A percentile compares a stretch with the other conserved stretches of the same genome.
Conservation (phyloP, 64 coral and sea anemone genomes). For the Actinia tenebrosa region DNA sequence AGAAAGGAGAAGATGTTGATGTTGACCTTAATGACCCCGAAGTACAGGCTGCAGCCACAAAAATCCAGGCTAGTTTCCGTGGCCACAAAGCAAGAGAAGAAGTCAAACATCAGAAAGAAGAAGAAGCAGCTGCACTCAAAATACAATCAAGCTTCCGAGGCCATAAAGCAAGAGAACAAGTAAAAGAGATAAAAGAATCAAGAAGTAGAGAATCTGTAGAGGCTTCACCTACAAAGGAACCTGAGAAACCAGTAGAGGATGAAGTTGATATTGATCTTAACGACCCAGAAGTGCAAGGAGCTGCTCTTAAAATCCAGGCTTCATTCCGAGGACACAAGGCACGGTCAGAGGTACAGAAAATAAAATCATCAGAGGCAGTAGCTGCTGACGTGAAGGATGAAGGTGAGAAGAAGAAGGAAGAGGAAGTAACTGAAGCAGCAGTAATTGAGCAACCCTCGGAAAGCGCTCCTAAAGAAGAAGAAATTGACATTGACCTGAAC, state of each 20-base stretch:
- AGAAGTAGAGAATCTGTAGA: constrained; percentile 36
- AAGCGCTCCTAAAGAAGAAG: constrained; percentile 24
- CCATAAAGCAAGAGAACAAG: constrained; percentile 75
- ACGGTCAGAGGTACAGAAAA: constrained; percentile 56
- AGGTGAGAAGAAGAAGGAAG: background rate
- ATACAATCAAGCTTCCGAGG: constrained; percentile 86
- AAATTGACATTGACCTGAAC: constrained; percentile 60
- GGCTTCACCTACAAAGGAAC: background rate
- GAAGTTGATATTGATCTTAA: constrained; percentile 54
- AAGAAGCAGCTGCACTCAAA: constrained; percentile 65
- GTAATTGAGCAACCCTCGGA: background rate
- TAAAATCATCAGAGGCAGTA: constrained; percentile 48
- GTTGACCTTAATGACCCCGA: constrained; percentile 77
- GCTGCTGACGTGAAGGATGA: constrained; percentile 16
- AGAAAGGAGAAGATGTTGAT: constrained; percentile 86
- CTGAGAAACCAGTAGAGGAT: constrained; percentile 23
- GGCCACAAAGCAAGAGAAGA: constrained; percentile 87
- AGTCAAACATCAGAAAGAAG: constrained; percentile 76
- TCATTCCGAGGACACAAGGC: constrained; percentile 87
- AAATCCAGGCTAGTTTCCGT: constrained; percentile 94
- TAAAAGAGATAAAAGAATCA: constrained; percentile 59
- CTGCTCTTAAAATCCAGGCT: constrained; percentile 93
- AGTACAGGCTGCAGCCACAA: constrained; percentile 64
- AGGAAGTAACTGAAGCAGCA: background rate
- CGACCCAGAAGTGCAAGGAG: constrained; percentile 79